Evolutionary conservation across 1,140 invertebrate genomes (phyloP).

Genomic region (Paraescarpia echinospica): DNA sequence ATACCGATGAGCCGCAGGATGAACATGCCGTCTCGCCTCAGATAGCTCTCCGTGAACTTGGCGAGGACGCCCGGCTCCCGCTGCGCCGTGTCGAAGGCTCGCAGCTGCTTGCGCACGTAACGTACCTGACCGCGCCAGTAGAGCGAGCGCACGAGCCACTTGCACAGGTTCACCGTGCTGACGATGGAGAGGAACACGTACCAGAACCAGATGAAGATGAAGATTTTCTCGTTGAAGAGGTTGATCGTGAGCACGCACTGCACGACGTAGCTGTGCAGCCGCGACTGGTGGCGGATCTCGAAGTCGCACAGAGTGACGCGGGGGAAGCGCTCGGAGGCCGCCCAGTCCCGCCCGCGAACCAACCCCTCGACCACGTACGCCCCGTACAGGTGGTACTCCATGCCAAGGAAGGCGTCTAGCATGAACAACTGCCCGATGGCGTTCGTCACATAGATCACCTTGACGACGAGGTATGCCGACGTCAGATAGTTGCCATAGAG

Average conservation of each 20-base stretch:
- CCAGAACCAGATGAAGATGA: constrained; percentile 58
- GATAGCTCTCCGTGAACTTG: constrained; percentile 32
- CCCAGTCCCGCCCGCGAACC: constrained; percentile 55
- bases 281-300: constrained; percentile 54
- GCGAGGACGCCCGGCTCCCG: constrained; percentile 27
- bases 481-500: constrained; percentile 60
- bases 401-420: constrained; percentile 60
- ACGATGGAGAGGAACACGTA: constrained; percentile 50
- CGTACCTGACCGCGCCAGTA: constrained; percentile 33
- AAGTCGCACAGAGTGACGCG: constrained; percentile 63
- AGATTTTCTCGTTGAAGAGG: constrained; percentile 58
- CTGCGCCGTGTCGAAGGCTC: constrained; percentile 32
- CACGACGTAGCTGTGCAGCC: constrained; percentile 48
- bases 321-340: constrained; percentile 56
- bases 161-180: constrained; percentile 33
- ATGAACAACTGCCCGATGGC: constrained; percentile 61
- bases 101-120: constrained; percentile 28
- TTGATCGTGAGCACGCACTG: constrained; percentile 56
- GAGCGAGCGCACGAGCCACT: constrained; percentile 29
- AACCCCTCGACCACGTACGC: constrained; percentile 58
- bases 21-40: constrained; percentile 36
- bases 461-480: constrained; percentile 60
- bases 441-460: constrained; percentile 60
- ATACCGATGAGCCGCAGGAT: constrained; percentile 34
- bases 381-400: constrained; percentile 60